Base-by-base conservation (phyloP, 2,113 vertebrate genomes). In the Lagenorhynchus albirostris region DNA sequence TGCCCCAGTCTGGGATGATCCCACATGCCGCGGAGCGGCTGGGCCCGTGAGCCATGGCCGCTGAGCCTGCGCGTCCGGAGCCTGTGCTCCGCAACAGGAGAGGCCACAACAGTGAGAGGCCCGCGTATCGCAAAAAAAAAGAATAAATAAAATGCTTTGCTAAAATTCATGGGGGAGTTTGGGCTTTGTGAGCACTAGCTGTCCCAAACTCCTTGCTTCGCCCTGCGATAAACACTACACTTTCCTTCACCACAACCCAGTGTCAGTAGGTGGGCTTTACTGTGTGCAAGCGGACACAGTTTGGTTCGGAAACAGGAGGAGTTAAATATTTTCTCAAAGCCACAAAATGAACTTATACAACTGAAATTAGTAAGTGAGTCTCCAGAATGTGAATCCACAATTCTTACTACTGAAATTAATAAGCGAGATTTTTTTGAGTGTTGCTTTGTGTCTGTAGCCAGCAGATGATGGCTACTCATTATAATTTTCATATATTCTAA, bases 401-500 rank as follows among this genome's bases (percentile, higher is more conserved):
- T 77, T 86, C 14, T 62, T n/a, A 82, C 6, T 41, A 38, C 15
- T 89, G 31, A 93, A 97, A 91, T 85, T 15, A 58, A 63, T 60
- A 82, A 71, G 4, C 13, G 2, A 96, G 3, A 67, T 77, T 41
- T 38, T 41, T 74, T 33, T 44, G 62, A 87, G n/a, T 87, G 23
- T 91, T 55, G 13, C 2, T 74, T 79, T 95, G n/a, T 77, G 2
- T 60, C 60, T 91, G 2, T 36, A 79, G 13, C 4, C 17, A 91
- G 47, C 53, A 89, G 21, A 23, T 47, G 17, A 83, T 81, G 38
- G 44, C 33, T 92, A 68, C 55, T 89, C 82, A 89, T 79, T 82
- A 65, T 53, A 93, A 91, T 85, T 95, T 82, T 71, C 77, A 73
- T 10, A 55, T 62, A 86, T 80, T 53, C 63, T 82, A 91, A 92